These are phyloP conservation scores for Nephrotoma appendiculata DNA, from an alignment of 2,888 invertebrate genomes.

Conservation along the genomic window DNA sequence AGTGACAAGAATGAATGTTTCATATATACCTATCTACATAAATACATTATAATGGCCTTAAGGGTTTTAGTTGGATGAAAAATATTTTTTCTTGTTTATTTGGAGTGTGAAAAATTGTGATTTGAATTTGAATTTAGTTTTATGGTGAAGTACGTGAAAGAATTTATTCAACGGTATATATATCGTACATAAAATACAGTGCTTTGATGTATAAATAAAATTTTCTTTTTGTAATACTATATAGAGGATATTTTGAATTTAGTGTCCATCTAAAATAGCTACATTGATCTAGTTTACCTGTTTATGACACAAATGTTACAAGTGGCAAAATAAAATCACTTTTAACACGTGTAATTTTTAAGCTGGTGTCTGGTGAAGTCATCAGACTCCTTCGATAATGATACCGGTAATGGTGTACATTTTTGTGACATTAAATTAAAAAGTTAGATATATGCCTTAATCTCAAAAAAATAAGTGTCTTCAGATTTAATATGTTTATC, in stretches of 20 bases:
- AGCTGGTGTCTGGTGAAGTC: too few species aligned
- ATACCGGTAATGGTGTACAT: too few species aligned
- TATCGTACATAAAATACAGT: background rate
- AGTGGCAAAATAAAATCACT: too few species aligned
- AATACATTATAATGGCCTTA: background rate
- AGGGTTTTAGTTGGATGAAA: background rate
- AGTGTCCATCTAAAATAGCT: background rate
- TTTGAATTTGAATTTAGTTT: background rate
- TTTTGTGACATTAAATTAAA: too few species aligned
- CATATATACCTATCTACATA: background rate
- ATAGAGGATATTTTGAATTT: background rate
- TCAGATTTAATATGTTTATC: too few species aligned
- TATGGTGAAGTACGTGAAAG: background rate
- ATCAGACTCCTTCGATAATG: too few species aligned
- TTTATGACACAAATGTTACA: too few species aligned
- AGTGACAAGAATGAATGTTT: background rate
- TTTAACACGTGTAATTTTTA: too few species aligned
- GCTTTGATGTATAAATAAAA: background rate
- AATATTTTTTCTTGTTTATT: background rate
- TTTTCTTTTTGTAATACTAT: background rate
- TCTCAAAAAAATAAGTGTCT: too few species aligned
- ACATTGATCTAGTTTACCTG: too few species aligned
- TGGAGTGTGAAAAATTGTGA: background rate
- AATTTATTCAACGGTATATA: background rate
- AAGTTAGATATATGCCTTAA: too few species aligned